These are phyloP conservation scores for Campylorhamphus procurvoides DNA, from an alignment of 2,113 vertebrate species.

Conservation along the genomic window DNA sequence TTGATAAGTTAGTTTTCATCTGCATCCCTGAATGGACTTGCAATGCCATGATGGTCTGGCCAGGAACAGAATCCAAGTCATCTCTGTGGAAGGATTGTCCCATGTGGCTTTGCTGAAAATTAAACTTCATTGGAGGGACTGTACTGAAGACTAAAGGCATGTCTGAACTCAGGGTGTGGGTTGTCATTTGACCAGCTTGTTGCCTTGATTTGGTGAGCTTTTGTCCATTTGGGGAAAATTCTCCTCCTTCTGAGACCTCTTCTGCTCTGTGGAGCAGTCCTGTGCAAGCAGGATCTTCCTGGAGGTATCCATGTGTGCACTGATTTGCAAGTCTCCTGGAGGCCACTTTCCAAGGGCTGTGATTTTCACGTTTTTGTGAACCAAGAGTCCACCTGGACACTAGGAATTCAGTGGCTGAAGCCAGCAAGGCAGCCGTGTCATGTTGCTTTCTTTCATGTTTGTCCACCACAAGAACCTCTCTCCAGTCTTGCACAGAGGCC, in stretches of 20 bases:
- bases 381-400: background rate
- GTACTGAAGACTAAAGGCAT: background rate
- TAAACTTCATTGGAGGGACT: background rate
- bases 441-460: background rate
- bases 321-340: background rate
- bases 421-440: background rate
- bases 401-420: background rate
- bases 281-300: background rate
- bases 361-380: background rate
- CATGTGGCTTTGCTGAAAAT: background rate
- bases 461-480: background rate
- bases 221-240: background rate
- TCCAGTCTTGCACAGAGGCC: background rate
- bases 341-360: background rate
- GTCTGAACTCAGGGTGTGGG: background rate
- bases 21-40: background rate
- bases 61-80: background rate
- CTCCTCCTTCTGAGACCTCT: background rate
- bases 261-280: background rate
- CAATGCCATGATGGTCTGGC: background rate
- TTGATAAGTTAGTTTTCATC: background rate
- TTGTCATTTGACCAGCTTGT: background rate
- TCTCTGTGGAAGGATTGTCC: rapidly evolving
- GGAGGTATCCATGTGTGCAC: rapidly evolving
- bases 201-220: background rate